phyloP scores from a whole-genome alignment of 1,140 invertebrate species.

The Amyelois transitella region DNA sequence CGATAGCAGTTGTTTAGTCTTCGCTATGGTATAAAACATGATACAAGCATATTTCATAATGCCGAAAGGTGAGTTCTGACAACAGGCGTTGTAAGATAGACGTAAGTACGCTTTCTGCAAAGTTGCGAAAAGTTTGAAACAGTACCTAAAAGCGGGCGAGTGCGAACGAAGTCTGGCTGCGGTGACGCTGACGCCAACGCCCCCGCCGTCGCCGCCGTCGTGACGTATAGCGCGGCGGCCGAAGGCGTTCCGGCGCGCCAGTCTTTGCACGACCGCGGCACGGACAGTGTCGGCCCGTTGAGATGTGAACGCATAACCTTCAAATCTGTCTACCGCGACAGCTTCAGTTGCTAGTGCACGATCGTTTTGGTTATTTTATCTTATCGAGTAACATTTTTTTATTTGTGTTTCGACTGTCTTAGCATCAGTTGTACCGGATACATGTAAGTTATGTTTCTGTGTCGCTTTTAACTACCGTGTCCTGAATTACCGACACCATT shows the following conservation, averaged over 20 bases:
- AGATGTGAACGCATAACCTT: conserved; percentile 66
- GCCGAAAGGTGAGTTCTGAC: not conserved
- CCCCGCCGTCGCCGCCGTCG: conserved; percentile 36
- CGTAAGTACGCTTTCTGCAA: not conserved
- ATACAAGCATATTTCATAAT: not conserved
- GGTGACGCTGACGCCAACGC: conserved; percentile 38
- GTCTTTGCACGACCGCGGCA: conserved; percentile 61
- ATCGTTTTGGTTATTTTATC: conserved; percentile 38
- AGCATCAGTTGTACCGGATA: conserved; percentile 31
- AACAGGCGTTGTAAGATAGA: not conserved
- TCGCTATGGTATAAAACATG: conserved; percentile 9
- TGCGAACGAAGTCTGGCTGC: conserved; percentile 18
- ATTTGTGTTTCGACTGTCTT: conserved; percentile 35
- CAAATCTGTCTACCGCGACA: conserved; percentile 62
- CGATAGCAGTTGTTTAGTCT: conserved; percentile 16
- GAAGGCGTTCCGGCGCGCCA: conserved; percentile 25
- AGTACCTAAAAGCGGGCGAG: conserved; percentile 2
- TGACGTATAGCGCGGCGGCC: conserved; percentile 25
- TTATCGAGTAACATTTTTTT: conserved; percentile 40
- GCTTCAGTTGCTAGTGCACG: conserved; percentile 53
- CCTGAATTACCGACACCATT: conserved; percentile 41
- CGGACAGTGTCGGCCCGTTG: conserved; percentile 63
- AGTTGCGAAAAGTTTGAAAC: conserved; percentile 25
- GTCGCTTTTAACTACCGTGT: conserved; percentile 45
- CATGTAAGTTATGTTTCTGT: conserved; percentile 60